Evolutionary conservation across 2,113 vertebrate genomes (phyloP), one percentile per base, ranked within the genome.

Genomic region (Eulemur macaco): DNA sequence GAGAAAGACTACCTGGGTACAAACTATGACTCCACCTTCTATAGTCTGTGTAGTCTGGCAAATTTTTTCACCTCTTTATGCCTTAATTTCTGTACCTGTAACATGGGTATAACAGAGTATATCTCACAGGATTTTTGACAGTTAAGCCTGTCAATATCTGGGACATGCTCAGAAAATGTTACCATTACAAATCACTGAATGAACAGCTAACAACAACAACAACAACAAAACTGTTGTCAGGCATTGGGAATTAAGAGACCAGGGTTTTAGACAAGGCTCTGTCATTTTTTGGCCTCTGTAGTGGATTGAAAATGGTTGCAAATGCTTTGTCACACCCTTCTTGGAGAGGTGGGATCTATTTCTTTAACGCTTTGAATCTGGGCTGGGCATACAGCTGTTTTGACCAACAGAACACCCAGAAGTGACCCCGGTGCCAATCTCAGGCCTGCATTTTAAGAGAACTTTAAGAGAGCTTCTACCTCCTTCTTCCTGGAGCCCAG

Each of bases 301-400:
- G n/a, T 85, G 2, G 39, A 88, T 88, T 85, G 42, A 85, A 96
- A 92, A 74, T 80, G 31, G 81, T 27, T 52, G 39, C n/a, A 91
- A 83, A 93, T 80, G 88, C 52, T 88, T 73, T 86, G 34, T 81
- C 52, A 39, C 25, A 34, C 9, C 39, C 6, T 1, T n/a, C 8
- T 47, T 52, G 34, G 20, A 78, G 21, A 29, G 6, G 42, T 45
- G 21, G n/a, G 56, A 63, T 73, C 47, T 42, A 31, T 77, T 86
- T 87, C 45, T 42, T 89, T 37, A 76, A 17, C 3, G 7, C 37
- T 58, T 84, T 81, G 31, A 80, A 63, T 39, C 12, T 64, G 13
- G 45, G 34, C 34, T 50, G 14, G 85, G n/a, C 31, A 83, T 23
- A 47, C 0, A 64, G 37, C 37, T 85, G 10, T 18, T 94, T 47